phyloP scores from a whole-genome alignment of 2,888 invertebrate species.

The Pammene aurita region DNA sequence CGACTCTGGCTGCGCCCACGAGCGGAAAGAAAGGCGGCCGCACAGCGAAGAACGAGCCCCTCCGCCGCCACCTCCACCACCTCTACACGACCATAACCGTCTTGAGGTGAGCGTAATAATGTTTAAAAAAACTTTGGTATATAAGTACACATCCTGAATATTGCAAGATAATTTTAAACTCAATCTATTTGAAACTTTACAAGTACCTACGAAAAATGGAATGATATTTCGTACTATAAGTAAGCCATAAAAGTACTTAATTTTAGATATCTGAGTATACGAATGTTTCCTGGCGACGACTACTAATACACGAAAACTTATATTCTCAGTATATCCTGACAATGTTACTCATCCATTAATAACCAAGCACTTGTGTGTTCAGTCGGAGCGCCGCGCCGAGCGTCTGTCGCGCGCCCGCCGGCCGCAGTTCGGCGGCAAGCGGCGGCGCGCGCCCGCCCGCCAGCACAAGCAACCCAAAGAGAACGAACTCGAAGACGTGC shows the following conservation, averaged over 20 bases:
- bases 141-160: no score
- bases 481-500: conserved; percentile 64
- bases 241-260: no score
- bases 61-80: conserved; percentile 73
- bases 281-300: no score
- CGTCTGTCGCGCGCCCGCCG: conserved; percentile 74
- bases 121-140: no score
- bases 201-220: no score
- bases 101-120: conserved; percentile 63
- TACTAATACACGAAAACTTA: background rate
- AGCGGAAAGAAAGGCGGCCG: conserved; percentile 76
- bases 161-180: no score
- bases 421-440: conserved; percentile 71
- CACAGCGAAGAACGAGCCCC: conserved; percentile 77
- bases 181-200: no score
- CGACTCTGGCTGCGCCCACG: conserved; percentile 81
- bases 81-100: conserved; percentile 75
- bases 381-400: conserved; percentile 78
- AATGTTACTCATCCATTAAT: background rate
- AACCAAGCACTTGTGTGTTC: conserved; percentile 18
- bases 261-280: no score
- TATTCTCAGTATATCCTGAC: background rate
- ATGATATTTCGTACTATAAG: no score
- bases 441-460: conserved; percentile 66
- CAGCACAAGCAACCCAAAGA: conserved; percentile 69